Conservation (phyloP, 2,113 vertebrate species). For the Plecturocebus donacophilus region DNA sequence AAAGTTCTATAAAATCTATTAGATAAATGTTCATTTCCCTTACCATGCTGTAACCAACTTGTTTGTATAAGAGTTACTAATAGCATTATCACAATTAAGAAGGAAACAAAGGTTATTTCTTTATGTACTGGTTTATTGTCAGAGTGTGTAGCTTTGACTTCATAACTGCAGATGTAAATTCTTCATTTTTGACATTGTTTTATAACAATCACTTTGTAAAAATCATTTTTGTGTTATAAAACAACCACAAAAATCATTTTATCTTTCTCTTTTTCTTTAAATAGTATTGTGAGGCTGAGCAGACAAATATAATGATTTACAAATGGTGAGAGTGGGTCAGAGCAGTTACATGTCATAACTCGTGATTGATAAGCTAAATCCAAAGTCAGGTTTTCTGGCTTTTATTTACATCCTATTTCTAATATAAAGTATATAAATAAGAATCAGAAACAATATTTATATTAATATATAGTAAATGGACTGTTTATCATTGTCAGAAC, state of each 20-base stretch:
- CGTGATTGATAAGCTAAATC: not conserved
- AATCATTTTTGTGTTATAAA: too few species aligned
- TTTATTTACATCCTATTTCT: not conserved
- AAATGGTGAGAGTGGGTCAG: not conserved
- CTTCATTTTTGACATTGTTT: not conserved
- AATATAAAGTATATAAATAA: not conserved
- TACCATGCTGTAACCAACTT: not conserved
- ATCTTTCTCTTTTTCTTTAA: not conserved
- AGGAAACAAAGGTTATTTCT: not conserved
- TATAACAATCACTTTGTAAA: not conserved
- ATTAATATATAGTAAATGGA: not conserved
- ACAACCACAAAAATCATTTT: not conserved
- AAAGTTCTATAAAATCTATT: not conserved
- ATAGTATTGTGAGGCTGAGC: not conserved
- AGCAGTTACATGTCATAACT: not conserved
- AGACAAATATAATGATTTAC: not conserved
- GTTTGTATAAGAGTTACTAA: not conserved
- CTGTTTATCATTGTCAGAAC: not conserved
- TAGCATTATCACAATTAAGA: not conserved
- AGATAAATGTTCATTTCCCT: not conserved
- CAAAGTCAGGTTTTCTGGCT: not conserved
- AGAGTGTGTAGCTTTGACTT: not conserved
- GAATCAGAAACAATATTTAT: not conserved
- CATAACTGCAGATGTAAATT: not conserved
- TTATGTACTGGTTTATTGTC: not conserved